Evolutionary conservation across 2,888 invertebrate genomes (phyloP), one percentile per base, ranked within the genome.

Genomic region (Tetragonisca angustula): DNA sequence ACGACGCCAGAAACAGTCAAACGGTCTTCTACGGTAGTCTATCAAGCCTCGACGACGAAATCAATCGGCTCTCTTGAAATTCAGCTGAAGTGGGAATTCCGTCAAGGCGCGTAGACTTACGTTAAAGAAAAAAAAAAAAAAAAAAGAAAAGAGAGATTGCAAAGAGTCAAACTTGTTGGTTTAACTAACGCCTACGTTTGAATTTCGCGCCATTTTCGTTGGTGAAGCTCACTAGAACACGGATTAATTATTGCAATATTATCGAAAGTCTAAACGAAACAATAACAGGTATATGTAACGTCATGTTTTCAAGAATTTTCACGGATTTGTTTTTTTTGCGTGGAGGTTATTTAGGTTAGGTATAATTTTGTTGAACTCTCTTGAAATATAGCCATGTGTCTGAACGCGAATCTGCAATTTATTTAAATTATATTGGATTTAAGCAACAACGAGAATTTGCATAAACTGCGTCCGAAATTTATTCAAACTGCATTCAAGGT

Each of bases 1-100:
- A 65, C 65, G 50, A 50, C 9, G 43, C 17, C 52, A 67, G 59
- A 71, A 75, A 75, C 67, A 67, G 50, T 59, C 56, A 21, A 62
- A 43, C 68, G 49, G 36, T 62, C 70, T 43, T 77, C 52, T 21
- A 13, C 21, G 11, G 9, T 32, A 59, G 61, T 72, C 59, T 52
- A 70, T 80, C 64, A 62, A 70, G 15, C 50, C 49, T 36, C 49
- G 65, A 36, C 36, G n/a, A 21, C 49, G 17, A 56, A 56, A 17
- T 21, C 24, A 1, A 49, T 27, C 27, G 36, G 2, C 3, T 62
- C 27, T 27, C 4, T 50, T 52, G 50, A 56, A 24, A 70, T 49
- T 43, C 49, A 56, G 2, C 71, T 15, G 13, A 59, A 61, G 21
- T 21, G 2, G 21, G 0, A 32, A 62, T 32, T 32, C 27, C 11